Base-by-base conservation (phyloP, 2,797 vertebrate genomes). In the Myotis planiceps region DNA sequence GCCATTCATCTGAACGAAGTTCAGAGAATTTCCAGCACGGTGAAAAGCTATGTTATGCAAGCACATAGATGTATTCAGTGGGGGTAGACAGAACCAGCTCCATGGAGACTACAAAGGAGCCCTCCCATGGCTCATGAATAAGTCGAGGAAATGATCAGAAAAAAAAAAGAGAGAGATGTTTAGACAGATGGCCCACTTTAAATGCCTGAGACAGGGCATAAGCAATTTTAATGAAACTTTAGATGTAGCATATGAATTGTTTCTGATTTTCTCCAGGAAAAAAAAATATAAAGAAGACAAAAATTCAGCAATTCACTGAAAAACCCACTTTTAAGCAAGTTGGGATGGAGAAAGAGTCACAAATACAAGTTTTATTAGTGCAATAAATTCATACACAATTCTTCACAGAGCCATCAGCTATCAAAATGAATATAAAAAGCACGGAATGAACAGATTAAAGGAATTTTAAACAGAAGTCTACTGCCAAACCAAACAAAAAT, bases 161-260 rank as follows among this genome's bases (percentile, higher is more conserved):
- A 99, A 99, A 99, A 99, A 99, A 99, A 98, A 99, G 98, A 98
- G 99, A 99, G 99, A 99, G 99, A 99, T 99, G 99, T 99, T 99
- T 99, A 99, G 99, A 99, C 99, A 99, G 99, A 99, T 99, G 99
- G 99, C 99, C 99, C 99, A 99, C 99, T 99, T 99, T 99, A 99
- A 99, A 99, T 99, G 98, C 99, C 97, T 99, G 98, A 98, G 99
- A 99, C 99, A 99, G 98, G 99, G 98, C 98, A 99, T 99, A 99
- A 99, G 99, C 97, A 99, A 98, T 99, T 99, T 99, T 99, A 99
- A 99, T 99, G 99, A 99, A 99, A 99, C 99, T 99, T 99, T 99
- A 99, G 99, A 99, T 99, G 99, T 98, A 95, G 98, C 98, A 98
- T 99, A 99, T 99, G 99, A 98, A 99, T 99, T 99, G 99, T 99